Evolutionary conservation across 2,113 vertebrate species (phyloP).

Genomic region (Rhipidura dahli): DNA sequence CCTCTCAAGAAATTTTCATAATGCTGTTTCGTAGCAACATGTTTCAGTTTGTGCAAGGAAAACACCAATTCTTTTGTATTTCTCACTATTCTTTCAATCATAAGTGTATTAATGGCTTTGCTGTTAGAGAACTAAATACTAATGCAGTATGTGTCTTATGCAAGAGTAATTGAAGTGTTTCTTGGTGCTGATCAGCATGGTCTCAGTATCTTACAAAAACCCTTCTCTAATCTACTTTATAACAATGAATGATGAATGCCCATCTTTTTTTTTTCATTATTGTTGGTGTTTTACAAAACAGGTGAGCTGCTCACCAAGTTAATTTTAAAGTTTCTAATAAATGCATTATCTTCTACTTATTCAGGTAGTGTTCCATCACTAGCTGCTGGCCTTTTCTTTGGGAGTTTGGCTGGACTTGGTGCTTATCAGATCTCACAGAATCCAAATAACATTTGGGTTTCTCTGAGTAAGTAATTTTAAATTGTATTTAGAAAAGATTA

Average conservation of each 20-base stretch:
- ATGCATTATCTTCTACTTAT: not conserved
- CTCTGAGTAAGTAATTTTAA: constrained; percentile 79
- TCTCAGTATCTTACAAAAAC: not conserved
- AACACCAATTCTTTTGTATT: not conserved
- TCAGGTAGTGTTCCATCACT: constrained; percentile 90
- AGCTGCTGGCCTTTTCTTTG: constrained; percentile 90
- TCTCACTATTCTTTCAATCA: not conserved
- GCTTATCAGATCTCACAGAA: constrained; percentile 92
- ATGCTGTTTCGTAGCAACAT: not conserved
- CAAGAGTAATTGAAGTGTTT: not conserved
- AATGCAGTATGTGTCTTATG: not conserved
- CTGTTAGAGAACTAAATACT: not conserved
- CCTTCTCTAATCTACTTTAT: not conserved
- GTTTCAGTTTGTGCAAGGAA: not conserved
- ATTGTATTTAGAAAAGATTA: not conserved
- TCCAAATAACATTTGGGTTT: constrained; percentile 88
- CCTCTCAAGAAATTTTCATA: not conserved
- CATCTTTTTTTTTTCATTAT: not conserved
- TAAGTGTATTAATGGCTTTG: not conserved
- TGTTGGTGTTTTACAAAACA: not conserved
- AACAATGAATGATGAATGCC: not conserved
- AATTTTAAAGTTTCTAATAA: not conserved
- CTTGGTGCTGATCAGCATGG: not conserved
- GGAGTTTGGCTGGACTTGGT: constrained; percentile 88
- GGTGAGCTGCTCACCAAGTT: not conserved